These are phyloP conservation scores for Lagria hirta DNA, from an alignment of 2,888 invertebrate species.

Conservation along the genomic window DNA sequence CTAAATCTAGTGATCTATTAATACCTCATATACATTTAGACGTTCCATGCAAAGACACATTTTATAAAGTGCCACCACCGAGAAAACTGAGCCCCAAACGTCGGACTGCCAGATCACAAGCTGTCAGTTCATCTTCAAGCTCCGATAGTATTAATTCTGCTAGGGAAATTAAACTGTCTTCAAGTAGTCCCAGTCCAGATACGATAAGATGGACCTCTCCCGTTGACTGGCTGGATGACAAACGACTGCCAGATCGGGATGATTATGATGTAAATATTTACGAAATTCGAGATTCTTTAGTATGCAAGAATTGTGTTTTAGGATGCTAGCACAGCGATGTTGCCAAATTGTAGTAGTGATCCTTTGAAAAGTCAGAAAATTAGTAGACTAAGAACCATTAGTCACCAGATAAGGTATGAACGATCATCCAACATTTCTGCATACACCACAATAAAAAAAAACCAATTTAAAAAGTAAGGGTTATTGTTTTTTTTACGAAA, in stretches of 20 bases:
- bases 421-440: too few species aligned
- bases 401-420: slow-evolving; percentile 79
- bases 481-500: slow-evolving; percentile 3
- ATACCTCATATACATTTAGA: slow-evolving; percentile 59
- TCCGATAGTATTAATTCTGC: slow-evolving; percentile 62
- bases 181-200: slow-evolving; percentile 54
- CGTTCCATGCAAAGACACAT: slow-evolving; percentile 57
- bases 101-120: slow-evolving; percentile 57
- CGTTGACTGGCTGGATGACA: slow-evolving; percentile 50
- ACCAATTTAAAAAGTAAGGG: not conserved
- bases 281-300: too few species aligned
- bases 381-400: slow-evolving; percentile 69
- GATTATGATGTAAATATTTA: slow-evolving; percentile 38
- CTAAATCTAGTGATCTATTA: slow-evolving; percentile 58
- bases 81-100: slow-evolving; percentile 63
- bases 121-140: slow-evolving; percentile 62
- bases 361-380: slow-evolving; percentile 62
- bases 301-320: too few species aligned
- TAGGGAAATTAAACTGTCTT: slow-evolving; percentile 52
- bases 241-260: slow-evolving; percentile 53
- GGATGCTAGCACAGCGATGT: slow-evolving; percentile 57
- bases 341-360: slow-evolving; percentile 67
- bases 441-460: too few species aligned
- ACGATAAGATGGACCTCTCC: slow-evolving; percentile 52
- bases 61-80: slow-evolving; percentile 50